Base-by-base conservation (phyloP, 2,797 vertebrate species). In the Acropternis orthonyx region DNA sequence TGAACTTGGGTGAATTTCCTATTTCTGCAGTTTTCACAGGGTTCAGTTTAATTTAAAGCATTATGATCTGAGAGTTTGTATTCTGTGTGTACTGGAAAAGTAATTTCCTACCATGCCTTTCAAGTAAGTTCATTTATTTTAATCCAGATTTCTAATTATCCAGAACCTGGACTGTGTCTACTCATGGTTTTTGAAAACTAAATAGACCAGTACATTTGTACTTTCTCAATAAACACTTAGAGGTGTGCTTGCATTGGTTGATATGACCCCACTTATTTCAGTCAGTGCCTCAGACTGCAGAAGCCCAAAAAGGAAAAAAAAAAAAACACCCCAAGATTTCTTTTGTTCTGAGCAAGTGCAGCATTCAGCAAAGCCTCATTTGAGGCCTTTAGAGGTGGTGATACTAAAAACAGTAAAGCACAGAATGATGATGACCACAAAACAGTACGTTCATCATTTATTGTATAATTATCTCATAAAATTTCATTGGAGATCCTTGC, bases 401-500 rank as follows among this genome's bases (percentile, higher is more conserved):
- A 43, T 84, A 89, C 81, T 56, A 90, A 90, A 81, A 87, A 18
- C 59, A 82, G 26, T 74, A 73, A 73, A 73, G 30, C 51, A 63
- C 22, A 86, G 79, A 90, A 63, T 2, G 10, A 55, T 19, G 49
- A 58, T 46, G 44, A 52, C 78, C 5, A 2, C 73, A 63, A 66
- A 82, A 79, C 12, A 51, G 37, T 74, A 61, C 1, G 34, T 79
- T 92, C 71, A 55, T 81, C 20, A 21, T 86, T 93, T 79, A 58
- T 63, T 76, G 34, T 49, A 10, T 51, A 88, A 91, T 96, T 96
- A 86, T 54, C 88, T 80, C 68, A 52, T 83, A 86, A 86, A 79
- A 92, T 95, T 91, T 94, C 19, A 46, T 24, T 36, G 27, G 67
- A 51, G 49, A 91, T 36, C 55, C 44, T 77, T 6, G 0, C 69